phyloP scores from a whole-genome alignment of 2,113 vertebrate genomes.

The Candoia aspera region DNA sequence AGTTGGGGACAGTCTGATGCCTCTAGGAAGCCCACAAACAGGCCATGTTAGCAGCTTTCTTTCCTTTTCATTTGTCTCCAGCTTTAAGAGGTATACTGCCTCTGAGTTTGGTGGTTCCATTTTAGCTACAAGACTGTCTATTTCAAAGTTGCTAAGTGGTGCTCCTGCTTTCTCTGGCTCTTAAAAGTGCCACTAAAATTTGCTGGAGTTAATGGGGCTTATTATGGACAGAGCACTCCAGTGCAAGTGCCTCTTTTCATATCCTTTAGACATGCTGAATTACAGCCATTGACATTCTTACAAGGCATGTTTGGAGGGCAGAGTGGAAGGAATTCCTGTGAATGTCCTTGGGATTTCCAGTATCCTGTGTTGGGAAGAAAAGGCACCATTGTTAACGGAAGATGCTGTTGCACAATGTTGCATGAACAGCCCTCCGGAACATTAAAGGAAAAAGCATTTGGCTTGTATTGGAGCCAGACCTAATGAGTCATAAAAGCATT shows the following conservation, averaged over 20 bases:
- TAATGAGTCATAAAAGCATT: slow-evolving; percentile 28
- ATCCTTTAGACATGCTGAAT: background rate
- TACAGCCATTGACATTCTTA: slow-evolving; percentile 15
- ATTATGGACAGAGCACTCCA: background rate
- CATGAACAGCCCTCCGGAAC: slow-evolving; percentile 28
- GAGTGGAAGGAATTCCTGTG: slow-evolving; percentile 22
- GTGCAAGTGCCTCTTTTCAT: background rate
- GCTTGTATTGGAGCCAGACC: slow-evolving; percentile 4
- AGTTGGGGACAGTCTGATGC: background rate
- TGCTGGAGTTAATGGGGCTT: background rate
- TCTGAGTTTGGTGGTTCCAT: background rate
- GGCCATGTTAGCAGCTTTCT: no score
- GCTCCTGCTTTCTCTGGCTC: background rate
- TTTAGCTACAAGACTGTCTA: background rate
- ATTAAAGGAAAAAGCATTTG: slow-evolving; percentile 20
- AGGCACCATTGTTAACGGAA: background rate
- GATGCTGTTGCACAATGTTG: background rate
- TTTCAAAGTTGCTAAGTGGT: background rate
- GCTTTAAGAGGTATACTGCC: background rate
- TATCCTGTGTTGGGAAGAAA: slow-evolving; percentile 17
- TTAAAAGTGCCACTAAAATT: background rate
- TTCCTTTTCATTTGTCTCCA: background rate
- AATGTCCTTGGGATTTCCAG: slow-evolving; percentile 20
- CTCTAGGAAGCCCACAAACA: background rate
- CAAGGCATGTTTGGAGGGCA: slow-evolving; percentile 18